Evolutionary conservation across 1,140 invertebrate genomes (phyloP).

Genomic region (Hypsibius dujardini): DNA sequence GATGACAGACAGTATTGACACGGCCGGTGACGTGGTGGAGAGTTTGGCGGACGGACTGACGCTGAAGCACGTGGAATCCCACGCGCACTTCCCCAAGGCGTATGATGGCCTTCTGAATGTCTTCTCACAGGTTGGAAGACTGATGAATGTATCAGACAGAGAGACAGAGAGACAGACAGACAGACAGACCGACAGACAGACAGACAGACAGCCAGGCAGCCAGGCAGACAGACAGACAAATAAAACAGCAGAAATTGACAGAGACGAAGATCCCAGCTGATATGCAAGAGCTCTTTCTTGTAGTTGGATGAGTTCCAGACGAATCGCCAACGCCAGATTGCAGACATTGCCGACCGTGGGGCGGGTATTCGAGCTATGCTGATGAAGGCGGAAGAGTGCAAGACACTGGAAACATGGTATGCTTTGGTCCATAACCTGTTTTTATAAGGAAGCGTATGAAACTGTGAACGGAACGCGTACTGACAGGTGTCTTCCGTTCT

Average conservation of each 20-base stretch:
- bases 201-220: no score
- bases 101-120: not conserved
- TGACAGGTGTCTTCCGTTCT: not conserved
- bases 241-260: no score
- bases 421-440: not conserved
- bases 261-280: no score
- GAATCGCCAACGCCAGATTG: constrained; percentile 2
- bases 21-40: constrained; percentile 10
- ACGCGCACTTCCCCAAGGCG: constrained; percentile 11
- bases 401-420: constrained; percentile 5
- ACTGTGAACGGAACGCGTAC: no score
- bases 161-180: not conserved
- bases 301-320: constrained; percentile 6
- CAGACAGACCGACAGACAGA: not conserved
- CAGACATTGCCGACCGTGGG: constrained; percentile 16
- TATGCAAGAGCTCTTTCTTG: not conserved
- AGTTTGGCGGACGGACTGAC: not conserved
- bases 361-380: not conserved
- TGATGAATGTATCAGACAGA: not conserved
- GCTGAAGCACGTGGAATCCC: not conserved
- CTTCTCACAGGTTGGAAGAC: not conserved
- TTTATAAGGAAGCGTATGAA: no score
- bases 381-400: constrained; percentile 13
- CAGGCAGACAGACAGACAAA: no score
- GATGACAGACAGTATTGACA: constrained; percentile 3